A percentile compares a stretch with the other conserved stretches of the same genome.
phyloP scores from a whole-genome alignment of 2,797 vertebrate species.

The Nannoperca australis region DNA sequence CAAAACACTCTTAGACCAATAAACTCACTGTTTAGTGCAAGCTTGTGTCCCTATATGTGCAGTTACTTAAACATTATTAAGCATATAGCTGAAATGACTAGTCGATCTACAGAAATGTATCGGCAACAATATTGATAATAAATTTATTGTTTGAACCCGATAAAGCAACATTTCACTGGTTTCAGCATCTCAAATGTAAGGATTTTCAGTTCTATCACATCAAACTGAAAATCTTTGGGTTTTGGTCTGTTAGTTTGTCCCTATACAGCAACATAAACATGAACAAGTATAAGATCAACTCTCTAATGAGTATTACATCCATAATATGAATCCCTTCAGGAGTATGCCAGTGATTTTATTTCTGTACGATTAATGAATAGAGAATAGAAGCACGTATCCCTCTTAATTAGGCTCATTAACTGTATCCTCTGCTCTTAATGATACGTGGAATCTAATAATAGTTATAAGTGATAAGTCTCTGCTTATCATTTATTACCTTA shows the following conservation, averaged over 20 bases:
- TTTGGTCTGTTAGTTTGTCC: not conserved
- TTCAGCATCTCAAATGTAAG: not conserved
- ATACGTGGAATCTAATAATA: conserved; percentile 63
- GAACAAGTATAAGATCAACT: conserved; percentile 16
- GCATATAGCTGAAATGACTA: not conserved
- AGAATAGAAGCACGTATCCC: conserved; percentile 41
- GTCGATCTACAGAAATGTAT: not conserved
- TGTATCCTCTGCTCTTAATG: conserved; percentile 69
- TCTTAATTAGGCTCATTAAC: conserved; percentile 69
- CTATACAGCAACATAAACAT: conserved; percentile 2
- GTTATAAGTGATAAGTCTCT: conserved; percentile 39
- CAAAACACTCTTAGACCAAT: not conserved
- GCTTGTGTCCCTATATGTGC: not conserved
- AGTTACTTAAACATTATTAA: not conserved
- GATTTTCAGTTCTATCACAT: not conserved
- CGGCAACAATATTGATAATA: not conserved
- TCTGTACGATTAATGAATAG: conserved; percentile 34
- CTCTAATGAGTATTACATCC: conserved; percentile 38
- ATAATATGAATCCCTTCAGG: conserved; percentile 17
- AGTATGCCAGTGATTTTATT: conserved; percentile 17
- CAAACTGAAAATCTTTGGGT: not conserved
- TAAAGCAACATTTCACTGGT: not conserved
- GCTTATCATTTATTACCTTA: conserved; percentile 51
- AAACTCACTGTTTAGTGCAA: not conserved
- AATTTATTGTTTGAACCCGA: not conserved